phyloP scores from a whole-genome alignment of 2,797 vertebrate genomes.

The Margarornis squamiger region DNA sequence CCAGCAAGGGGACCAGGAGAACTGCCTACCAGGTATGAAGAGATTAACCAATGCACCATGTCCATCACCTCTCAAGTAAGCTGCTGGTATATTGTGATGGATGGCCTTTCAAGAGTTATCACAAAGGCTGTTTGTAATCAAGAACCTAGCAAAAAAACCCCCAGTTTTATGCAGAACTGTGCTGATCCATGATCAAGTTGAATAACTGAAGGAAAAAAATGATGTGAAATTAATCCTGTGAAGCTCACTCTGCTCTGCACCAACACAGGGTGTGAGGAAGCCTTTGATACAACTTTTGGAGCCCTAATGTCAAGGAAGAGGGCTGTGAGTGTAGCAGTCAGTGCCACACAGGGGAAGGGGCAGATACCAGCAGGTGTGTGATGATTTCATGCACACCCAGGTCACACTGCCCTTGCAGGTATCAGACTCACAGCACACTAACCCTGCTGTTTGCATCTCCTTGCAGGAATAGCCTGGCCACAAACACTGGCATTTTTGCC shows the following conservation, averaged over 20 bases:
- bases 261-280: not conserved
- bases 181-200: not conserved
- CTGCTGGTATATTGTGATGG: not conserved
- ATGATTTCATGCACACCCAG: not conserved
- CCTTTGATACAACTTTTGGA: not conserved
- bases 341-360: rapidly evolving
- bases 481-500: not conserved
- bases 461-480: not conserved
- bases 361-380: not conserved
- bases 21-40: not conserved
- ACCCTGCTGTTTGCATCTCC: not conserved
- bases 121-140: not conserved
- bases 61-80: not conserved
- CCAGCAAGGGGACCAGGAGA: not conserved
- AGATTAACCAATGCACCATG: not conserved
- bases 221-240: not conserved
- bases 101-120: not conserved
- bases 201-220: not conserved
- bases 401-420: not conserved
- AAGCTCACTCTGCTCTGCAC: not conserved
- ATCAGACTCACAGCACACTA: rapidly evolving
- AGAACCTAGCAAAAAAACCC: not conserved
- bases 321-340: not conserved
- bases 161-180: not conserved
- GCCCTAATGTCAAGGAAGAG: not conserved